Evolutionary conservation across 2,113 vertebrate species (phyloP).

Genomic region (Nesoenas mayeri): DNA sequence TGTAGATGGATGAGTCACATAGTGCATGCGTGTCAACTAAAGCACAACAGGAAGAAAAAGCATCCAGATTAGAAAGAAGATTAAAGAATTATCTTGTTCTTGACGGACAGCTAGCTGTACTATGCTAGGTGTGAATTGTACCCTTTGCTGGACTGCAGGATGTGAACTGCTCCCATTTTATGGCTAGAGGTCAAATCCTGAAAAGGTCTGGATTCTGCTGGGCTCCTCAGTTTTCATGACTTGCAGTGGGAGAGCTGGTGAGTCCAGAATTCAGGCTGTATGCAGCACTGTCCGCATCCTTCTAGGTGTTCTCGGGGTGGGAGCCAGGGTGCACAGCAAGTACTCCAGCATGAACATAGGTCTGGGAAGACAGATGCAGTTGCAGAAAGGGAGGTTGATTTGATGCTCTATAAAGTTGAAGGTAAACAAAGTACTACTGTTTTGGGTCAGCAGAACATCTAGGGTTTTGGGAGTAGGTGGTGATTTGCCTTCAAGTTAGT

Average conservation of each 20-base stretch:
- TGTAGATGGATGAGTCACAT: not conserved
- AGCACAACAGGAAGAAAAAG: not conserved
- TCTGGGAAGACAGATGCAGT: not conserved
- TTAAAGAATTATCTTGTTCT: not conserved
- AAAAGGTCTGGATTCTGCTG: not conserved
- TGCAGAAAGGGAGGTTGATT: not conserved
- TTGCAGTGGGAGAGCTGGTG: not conserved
- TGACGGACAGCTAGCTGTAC: not conserved
- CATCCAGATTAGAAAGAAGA: not conserved
- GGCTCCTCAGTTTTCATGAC: not conserved
- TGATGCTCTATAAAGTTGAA: not conserved
- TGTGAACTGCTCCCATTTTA: not conserved
- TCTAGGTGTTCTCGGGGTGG: accelerated
- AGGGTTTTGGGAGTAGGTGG: not conserved
- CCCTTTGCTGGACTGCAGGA: not conserved
- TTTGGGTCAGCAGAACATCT: not conserved
- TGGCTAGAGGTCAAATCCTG: not conserved
- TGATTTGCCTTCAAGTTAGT: not conserved
- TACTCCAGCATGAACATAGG: accelerated
- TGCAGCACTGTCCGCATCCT: not conserved
- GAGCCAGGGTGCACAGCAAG: not conserved
- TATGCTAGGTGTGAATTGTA: not conserved
- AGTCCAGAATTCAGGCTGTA: not conserved
- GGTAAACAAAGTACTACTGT: not conserved
- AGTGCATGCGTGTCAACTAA: not conserved